phyloP scores from a whole-genome alignment of 2,888 invertebrate genomes.

The Acronicta aceris region DNA sequence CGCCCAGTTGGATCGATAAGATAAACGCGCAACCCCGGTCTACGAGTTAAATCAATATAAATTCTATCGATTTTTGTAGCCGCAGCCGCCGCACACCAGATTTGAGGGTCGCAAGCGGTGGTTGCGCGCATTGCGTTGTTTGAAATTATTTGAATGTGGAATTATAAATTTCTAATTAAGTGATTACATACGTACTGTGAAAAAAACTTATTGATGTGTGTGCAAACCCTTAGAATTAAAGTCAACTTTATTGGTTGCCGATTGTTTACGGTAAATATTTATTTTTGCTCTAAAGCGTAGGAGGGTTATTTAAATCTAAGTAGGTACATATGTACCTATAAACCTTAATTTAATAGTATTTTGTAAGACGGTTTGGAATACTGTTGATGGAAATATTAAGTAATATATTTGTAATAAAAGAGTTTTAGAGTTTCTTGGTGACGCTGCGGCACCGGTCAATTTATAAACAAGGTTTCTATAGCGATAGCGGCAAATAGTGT shows the following conservation, averaged over 20 bases:
- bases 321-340: no score
- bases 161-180: constrained; percentile 21
- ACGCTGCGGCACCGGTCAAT: not conserved
- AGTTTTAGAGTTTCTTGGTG: no score
- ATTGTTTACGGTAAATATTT: constrained; percentile 49
- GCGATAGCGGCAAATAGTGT: no score
- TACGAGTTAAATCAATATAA: constrained; percentile 91
- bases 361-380: no score
- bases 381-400: no score
- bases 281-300: constrained; percentile 18
- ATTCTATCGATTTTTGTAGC: constrained; percentile 93
- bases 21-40: constrained; percentile 94
- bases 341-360: no score
- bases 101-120: constrained; percentile 87
- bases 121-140: constrained; percentile 77
- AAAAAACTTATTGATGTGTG: constrained; percentile 13
- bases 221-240: constrained; percentile 10
- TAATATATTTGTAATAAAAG: no score
- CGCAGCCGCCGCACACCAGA: constrained; percentile 89
- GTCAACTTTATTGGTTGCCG: constrained; percentile 30
- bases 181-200: constrained; percentile 36
- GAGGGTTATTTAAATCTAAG: no score
- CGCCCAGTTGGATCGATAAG: constrained; percentile 91
- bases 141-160: constrained; percentile 41
- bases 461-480: not conserved